Conservation (phyloP, 2,888 invertebrate species). For the Carpatolechia fugitivella region DNA sequence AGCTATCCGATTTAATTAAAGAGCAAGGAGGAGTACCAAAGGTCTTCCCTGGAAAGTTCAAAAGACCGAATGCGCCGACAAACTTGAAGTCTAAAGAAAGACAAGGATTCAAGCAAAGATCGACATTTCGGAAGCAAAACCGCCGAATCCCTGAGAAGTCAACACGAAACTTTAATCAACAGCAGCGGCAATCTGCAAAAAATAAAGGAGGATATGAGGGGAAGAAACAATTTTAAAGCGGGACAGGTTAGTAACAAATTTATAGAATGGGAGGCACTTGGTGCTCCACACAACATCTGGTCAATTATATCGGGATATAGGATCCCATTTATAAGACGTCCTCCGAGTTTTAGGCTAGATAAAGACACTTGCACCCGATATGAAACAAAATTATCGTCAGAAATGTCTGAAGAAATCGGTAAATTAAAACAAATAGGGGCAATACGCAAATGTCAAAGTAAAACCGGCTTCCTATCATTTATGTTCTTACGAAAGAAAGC, state of each 20-base stretch:
- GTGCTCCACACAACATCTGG: not conserved
- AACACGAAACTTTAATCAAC: not conserved
- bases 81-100: not conserved
- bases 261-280: not conserved
- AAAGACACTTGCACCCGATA: not conserved
- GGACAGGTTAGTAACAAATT: slow-evolving; percentile 12
- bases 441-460: slow-evolving; percentile 6
- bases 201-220: not conserved
- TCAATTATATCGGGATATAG: not conserved
- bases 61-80: not conserved
- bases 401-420: slow-evolving; percentile 12
- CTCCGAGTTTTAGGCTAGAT: slow-evolving; percentile 10
- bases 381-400: not conserved
- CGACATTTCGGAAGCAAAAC: slow-evolving; percentile 5
- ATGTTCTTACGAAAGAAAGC: slow-evolving; percentile 18
- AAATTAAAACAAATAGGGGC: slow-evolving; percentile 12
- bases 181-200: not conserved
- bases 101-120: not conserved
- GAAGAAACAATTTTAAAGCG: slow-evolving; percentile 13
- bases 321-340: slow-evolving; percentile 7
- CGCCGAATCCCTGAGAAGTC: not conserved
- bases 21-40: not conserved
- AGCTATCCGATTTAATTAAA: not conserved
- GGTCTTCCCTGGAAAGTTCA: not conserved
- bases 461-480: slow-evolving; percentile 20